A percentile compares a stretch with the other conserved stretches of the same genome.
phyloP scores from a whole-genome alignment of 1,140 invertebrate genomes.

The Holcopasites calliopsidis region DNA sequence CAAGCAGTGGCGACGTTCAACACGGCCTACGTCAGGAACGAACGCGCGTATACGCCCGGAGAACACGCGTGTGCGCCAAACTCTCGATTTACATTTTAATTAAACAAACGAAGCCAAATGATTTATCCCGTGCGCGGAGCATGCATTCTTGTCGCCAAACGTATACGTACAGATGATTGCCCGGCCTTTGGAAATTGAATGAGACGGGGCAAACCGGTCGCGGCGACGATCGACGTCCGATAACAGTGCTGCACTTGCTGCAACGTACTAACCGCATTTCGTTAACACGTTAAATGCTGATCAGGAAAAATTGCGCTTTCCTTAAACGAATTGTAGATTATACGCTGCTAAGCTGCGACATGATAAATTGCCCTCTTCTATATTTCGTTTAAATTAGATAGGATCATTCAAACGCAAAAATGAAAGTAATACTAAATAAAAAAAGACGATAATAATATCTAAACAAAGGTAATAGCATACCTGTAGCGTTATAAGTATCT shows the following conservation, averaged over 20 bases:
- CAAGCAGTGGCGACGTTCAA: constrained; percentile 33
- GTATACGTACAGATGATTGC: background rate
- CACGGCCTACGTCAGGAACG: constrained; percentile 19
- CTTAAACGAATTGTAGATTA: no score
- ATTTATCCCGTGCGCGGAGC: constrained; percentile 56
- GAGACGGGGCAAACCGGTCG: background rate
- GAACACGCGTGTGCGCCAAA: constrained; percentile 27
- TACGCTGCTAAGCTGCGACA: no score
- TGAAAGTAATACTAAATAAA: no score
- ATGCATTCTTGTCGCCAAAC: background rate
- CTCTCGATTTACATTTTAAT: constrained; percentile 75
- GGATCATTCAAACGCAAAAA: no score
- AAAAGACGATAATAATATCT: no score
- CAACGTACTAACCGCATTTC: constrained; percentile 31
- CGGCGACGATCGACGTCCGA: background rate
- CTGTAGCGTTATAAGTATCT: no score
- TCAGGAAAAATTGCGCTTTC: no score
- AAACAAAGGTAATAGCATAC: no score
- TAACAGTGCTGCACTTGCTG: background rate
- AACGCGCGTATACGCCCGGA: constrained; percentile 1
- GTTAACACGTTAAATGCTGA: no score
- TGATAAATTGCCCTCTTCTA: no score
- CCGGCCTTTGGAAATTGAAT: constrained; percentile 46
- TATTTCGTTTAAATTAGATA: no score
- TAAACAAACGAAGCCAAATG: constrained; percentile 65